A percentile compares a stretch with the other conserved stretches of the same genome.
Evolutionary conservation across 2,888 invertebrate genomes (phyloP).

Genomic region (Idaea aversata): DNA sequence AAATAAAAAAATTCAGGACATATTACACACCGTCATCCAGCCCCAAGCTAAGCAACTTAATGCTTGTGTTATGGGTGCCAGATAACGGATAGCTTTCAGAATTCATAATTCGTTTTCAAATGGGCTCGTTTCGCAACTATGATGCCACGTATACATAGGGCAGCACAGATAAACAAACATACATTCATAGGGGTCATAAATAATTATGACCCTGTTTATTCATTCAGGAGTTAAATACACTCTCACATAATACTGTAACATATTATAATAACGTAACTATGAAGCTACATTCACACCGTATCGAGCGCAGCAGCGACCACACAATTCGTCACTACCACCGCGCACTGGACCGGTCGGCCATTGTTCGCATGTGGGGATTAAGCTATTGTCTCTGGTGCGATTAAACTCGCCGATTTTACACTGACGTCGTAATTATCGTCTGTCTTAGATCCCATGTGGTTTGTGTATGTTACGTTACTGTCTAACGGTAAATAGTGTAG

Average conservation of each 20-base stretch:
- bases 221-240: background rate
- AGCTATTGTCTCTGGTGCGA: background rate
- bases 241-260: background rate
- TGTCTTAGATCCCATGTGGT: background rate
- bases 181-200: too few species aligned
- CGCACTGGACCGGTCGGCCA: background rate
- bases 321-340: background rate
- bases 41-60: too few species aligned
- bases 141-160: too few species aligned
- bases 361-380: background rate
- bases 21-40: too few species aligned
- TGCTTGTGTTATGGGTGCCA: too few species aligned
- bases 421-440: background rate
- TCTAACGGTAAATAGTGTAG: background rate
- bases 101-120: too few species aligned
- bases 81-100: too few species aligned
- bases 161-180: too few species aligned
- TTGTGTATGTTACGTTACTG: constrained; percentile 1
- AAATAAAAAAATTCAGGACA: too few species aligned
- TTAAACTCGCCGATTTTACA: constrained; percentile 1
- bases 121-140: too few species aligned
- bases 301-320: background rate
- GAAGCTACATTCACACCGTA: background rate
- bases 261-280: background rate
- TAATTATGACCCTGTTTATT: background rate